Evolutionary conservation across 2,797 vertebrate species (phyloP).

Genomic region (Brachyrhaphis roseni): DNA sequence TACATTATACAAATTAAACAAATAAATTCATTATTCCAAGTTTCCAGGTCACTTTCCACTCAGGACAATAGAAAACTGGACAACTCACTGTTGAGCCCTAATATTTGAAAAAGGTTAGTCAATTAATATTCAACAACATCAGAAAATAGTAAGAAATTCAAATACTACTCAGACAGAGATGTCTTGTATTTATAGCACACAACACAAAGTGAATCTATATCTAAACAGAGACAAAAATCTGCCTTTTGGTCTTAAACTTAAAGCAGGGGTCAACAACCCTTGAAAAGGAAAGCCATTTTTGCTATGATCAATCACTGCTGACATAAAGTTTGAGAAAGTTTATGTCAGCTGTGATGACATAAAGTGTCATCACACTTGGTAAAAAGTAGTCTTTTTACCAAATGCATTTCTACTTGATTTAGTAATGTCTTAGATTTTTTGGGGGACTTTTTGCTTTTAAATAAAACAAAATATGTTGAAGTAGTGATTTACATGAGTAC

Average conservation of each 20-base stretch:
- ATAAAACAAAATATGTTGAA: too few species aligned
- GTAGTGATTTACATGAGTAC: too few species aligned
- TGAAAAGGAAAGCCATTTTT: neutral
- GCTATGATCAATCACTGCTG: neutral
- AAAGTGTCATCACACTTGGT: too few species aligned
- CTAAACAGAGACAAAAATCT: neutral
- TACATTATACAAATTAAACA: neutral
- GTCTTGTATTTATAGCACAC: neutral
- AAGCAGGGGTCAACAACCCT: neutral
- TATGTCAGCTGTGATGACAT: too few species aligned
- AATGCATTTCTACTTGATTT: too few species aligned
- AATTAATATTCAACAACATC: neutral
- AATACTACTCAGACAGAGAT: neutral
- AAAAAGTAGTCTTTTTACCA: too few species aligned
- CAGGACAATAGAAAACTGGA: neutral
- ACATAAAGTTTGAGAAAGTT: neutral
- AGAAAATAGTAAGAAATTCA: neutral
- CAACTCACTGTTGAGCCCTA: neutral
- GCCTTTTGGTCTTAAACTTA: neutral
- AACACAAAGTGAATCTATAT: neutral
- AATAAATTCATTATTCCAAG: too few species aligned
- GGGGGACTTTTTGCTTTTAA: too few species aligned
- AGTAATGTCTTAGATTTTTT: too few species aligned
- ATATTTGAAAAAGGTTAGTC: neutral
- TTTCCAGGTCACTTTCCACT: neutral